phyloP scores from a whole-genome alignment of 2,888 invertebrate species.

The Penaeus monodon region DNA sequence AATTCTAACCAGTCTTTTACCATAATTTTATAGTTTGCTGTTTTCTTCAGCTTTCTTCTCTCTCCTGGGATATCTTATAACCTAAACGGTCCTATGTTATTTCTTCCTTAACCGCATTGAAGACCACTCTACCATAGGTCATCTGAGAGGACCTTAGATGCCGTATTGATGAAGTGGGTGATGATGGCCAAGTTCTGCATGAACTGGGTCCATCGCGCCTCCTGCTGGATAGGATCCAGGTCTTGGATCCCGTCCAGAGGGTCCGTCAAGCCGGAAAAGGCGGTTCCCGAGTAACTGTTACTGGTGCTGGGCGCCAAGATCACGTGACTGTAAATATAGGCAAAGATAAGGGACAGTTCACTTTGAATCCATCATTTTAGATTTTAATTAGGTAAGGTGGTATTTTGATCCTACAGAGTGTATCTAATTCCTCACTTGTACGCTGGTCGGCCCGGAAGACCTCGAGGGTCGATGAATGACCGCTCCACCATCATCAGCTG shows the following conservation, averaged over 20 bases:
- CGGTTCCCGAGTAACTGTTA: conserved; percentile 63
- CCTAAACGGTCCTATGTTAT: too few relatives aligned
- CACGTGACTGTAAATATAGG: conserved; percentile 63
- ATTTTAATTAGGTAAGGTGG: too few relatives aligned
- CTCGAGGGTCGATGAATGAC: conserved; percentile 60
- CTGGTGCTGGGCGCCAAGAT: conserved; percentile 65
- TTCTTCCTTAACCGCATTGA: background rate
- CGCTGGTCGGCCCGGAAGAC: conserved; percentile 57
- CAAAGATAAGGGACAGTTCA: too few relatives aligned
- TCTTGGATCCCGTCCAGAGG: conserved; percentile 51
- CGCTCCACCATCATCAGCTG: conserved; percentile 64
- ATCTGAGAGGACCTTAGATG: conserved; percentile 30
- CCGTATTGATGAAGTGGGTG: conserved; percentile 23
- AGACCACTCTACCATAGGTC: conserved; percentile 22
- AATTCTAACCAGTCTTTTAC: too few relatives aligned
- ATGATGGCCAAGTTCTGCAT: conserved; percentile 36
- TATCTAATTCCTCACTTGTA: conserved; percentile 41
- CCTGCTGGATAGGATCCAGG: background rate
- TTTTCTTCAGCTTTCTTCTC: too few relatives aligned
- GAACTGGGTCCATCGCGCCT: conserved; percentile 24
- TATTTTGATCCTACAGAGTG: too few relatives aligned
- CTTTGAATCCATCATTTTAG: background rate
- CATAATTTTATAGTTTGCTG: too few relatives aligned
- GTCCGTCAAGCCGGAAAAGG: conserved; percentile 66
- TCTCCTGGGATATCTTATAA: too few relatives aligned